Base-by-base conservation (phyloP, 2,113 vertebrate genomes). In the Pogonocichla stellata region DNA sequence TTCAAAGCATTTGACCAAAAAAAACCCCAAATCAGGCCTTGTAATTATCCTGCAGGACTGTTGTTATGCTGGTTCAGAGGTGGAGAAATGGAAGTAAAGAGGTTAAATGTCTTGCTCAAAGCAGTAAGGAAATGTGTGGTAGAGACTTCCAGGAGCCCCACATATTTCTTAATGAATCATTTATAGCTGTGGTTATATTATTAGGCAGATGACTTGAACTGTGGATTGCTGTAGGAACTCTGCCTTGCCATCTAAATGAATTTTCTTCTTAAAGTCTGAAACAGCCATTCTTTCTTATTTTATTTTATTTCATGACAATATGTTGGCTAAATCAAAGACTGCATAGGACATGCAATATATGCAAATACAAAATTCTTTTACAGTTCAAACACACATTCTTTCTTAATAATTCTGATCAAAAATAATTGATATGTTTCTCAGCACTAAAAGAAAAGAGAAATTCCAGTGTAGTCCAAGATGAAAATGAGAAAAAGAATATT, bases 61-160 rank as follows among this genome's bases (percentile, higher is more conserved):
- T 61, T 85, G 60, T 94, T 89, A 3, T 45, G 57, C 45, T 80
- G 29, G 62, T 89, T 95, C 86, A 90, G 82, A 91, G 82, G 86
- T 93, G 80, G 90, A 82, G 90, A 77, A 90, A 80, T 94, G 58
- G 71, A 94, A 61, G 54, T 38, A 91, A 69, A 90, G 81, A 94
- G 79, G 84, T 94, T 93, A 91, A 96, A 95, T 77, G 45, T 51
- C 81, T 77, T 70, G 24, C 67, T 77, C 62, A 72, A 70, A 94
- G 66, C 66, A 72, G 54, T 33, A 56, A 95, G 94, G 91, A 95
- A 97, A 15, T 88, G 72, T 93, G 88, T 95, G 92, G 94, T 90
- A 56, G 95, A 95, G 96, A 96, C 93, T 86, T 82, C 65, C 58
- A 92, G 94, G 94, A 97, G 93, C 92, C 91, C 84, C 87, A 62